phyloP scores from a whole-genome alignment of 23 tunicate genomes.

The Trididemnum clinides region DNA sequence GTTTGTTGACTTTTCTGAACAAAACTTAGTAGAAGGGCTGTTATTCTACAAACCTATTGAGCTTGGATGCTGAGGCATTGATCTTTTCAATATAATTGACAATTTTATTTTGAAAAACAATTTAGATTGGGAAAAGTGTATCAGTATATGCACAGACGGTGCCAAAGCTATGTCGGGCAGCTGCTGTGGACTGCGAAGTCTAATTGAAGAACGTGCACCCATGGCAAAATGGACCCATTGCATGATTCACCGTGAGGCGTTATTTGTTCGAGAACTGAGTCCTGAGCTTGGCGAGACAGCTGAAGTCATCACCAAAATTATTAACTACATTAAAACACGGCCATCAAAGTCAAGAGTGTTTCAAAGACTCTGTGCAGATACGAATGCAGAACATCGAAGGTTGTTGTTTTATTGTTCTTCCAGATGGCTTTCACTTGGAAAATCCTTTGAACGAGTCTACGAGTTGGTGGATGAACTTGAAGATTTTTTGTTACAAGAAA shows the following conservation, averaged over 20 bases:
- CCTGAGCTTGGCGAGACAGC: conserved; percentile 27
- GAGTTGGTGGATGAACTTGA: conserved; percentile 20
- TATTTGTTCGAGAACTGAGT: conserved; percentile 47
- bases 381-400: conserved; percentile 40
- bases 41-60: too few relatives aligned
- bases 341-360: conserved; percentile 40
- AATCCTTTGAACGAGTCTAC: conserved; percentile 44
- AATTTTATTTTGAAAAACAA: too few relatives aligned
- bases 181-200: too few relatives aligned
- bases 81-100: too few relatives aligned
- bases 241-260: conserved; percentile 52
- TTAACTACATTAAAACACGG: conserved; percentile 40
- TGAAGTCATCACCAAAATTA: conserved; percentile 31
- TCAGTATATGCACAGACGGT: too few relatives aligned
- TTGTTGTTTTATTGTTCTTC: conserved; percentile 34
- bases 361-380: conserved; percentile 52
- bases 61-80: too few relatives aligned
- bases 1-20: too few relatives aligned
- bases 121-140: too few relatives aligned
- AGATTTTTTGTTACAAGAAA: conserved; percentile 30
- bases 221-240: conserved; percentile 50
- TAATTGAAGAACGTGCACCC: conserved; percentile 35
- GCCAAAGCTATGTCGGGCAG: too few relatives aligned
- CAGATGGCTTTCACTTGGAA: conserved; percentile 59
- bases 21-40: too few relatives aligned